Conservation (phyloP, 2,797 vertebrate species). For the Sciurus vulgaris region DNA sequence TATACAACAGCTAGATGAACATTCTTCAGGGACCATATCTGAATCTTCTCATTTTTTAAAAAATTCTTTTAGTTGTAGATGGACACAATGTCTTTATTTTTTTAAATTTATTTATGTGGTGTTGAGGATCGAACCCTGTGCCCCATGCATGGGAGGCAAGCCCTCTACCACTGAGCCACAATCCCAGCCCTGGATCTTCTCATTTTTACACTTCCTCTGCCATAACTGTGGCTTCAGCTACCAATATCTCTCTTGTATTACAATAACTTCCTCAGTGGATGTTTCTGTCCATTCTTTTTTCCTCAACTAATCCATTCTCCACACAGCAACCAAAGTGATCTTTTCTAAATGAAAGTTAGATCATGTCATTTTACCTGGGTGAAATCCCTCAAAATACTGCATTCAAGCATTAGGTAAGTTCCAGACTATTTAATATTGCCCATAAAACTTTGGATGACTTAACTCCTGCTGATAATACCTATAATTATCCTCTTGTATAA, state of each 20-base stretch:
- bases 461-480: neutral
- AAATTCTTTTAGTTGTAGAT: too few species aligned
- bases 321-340: neutral
- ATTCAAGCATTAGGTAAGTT: slow-evolving; percentile 38
- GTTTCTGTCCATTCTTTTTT: neutral
- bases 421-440: neutral
- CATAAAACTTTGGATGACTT: neutral
- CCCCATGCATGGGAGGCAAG: too few species aligned
- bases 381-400: slow-evolving; percentile 7
- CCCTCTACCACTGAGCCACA: too few species aligned
- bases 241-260: neutral
- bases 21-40: neutral
- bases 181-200: neutral
- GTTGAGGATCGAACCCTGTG: too few species aligned
- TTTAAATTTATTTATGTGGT: too few species aligned
- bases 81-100: too few species aligned
- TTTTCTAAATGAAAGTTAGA: slow-evolving; percentile 20
- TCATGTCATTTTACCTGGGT: neutral
- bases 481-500: neutral
- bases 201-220: neutral
- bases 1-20: neutral
- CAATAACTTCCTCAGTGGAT: neutral
- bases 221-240: neutral
- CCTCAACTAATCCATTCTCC: neutral
- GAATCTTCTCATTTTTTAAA: neutral